phyloP scores from a whole-genome alignment of 2,797 vertebrate genomes.

The Halcyon chelicuti region DNA sequence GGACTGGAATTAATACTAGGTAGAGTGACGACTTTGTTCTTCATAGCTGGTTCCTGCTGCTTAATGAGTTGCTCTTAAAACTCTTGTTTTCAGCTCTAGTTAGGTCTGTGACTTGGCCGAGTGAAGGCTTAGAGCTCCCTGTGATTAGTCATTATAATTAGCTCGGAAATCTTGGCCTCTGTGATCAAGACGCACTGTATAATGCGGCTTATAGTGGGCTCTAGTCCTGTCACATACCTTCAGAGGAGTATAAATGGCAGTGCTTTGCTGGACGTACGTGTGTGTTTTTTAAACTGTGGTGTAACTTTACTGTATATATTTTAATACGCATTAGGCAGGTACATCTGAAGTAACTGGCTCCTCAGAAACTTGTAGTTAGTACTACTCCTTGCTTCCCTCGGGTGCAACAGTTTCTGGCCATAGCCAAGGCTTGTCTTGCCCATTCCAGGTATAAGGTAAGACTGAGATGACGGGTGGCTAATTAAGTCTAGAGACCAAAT shows the following conservation, averaged over 20 bases:
- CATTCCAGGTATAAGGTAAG: neutral
- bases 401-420: neutral
- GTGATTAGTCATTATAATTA: constrained; percentile 72
- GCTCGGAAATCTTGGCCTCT: constrained; percentile 58
- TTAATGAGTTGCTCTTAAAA: constrained; percentile 68
- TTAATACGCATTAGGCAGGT: neutral
- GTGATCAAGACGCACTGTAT: constrained; percentile 43
- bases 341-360: neutral
- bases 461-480: neutral
- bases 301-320: neutral
- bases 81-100: constrained; percentile 53
- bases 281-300: neutral
- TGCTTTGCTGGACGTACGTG: neutral
- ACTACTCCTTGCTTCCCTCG: neutral
- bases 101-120: constrained; percentile 62
- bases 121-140: constrained; percentile 55
- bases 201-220: constrained; percentile 47
- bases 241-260: neutral
- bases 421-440: neutral
- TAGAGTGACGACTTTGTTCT: constrained; percentile 48
- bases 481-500: neutral
- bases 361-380: neutral
- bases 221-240: constrained; percentile 29
- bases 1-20: constrained; percentile 55
- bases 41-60: constrained; percentile 54